Percentiles rank a stretch among this genome's conserved stretches.
Evolutionary conservation across 2,113 vertebrate species (phyloP).

Genomic region (Otolemur garnettii): DNA sequence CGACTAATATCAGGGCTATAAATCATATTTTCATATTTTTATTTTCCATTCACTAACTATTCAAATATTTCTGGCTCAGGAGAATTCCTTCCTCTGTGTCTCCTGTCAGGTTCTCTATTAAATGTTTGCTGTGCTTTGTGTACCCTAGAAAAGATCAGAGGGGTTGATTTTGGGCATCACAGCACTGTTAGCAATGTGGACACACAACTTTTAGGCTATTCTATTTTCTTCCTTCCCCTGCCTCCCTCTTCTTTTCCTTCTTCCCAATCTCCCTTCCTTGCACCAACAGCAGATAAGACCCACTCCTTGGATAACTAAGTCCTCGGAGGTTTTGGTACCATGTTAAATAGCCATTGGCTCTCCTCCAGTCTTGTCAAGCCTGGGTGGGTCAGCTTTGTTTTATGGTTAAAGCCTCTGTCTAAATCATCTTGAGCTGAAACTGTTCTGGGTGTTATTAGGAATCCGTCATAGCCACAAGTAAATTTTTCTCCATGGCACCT

Average conservation of each 20-base stretch:
- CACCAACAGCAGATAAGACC: background rate
- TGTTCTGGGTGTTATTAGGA: background rate
- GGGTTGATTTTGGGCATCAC: fast-evolving
- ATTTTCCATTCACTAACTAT: background rate
- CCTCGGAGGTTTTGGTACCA: no score
- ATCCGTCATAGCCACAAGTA: background rate
- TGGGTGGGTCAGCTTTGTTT: fast-evolving
- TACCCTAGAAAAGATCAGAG: background rate
- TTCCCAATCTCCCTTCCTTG: background rate
- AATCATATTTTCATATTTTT: background rate
- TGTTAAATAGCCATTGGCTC: background rate
- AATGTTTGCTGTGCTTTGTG: background rate
- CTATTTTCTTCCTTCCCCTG: background rate
- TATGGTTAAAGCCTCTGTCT: background rate
- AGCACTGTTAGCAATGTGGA: background rate
- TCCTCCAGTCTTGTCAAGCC: background rate
- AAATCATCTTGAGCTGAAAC: background rate
- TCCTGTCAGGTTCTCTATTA: background rate
- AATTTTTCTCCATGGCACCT: fast-evolving
- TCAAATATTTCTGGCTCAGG: background rate
- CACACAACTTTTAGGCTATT: background rate
- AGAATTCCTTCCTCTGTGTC: background rate
- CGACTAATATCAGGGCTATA: background rate
- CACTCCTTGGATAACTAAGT: background rate
- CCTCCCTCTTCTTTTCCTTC: background rate